Percentiles rank a stretch among this genome's conserved stretches.
phyloP scores from a whole-genome alignment of 2,888 invertebrate genomes.

The Unio pictorum region DNA sequence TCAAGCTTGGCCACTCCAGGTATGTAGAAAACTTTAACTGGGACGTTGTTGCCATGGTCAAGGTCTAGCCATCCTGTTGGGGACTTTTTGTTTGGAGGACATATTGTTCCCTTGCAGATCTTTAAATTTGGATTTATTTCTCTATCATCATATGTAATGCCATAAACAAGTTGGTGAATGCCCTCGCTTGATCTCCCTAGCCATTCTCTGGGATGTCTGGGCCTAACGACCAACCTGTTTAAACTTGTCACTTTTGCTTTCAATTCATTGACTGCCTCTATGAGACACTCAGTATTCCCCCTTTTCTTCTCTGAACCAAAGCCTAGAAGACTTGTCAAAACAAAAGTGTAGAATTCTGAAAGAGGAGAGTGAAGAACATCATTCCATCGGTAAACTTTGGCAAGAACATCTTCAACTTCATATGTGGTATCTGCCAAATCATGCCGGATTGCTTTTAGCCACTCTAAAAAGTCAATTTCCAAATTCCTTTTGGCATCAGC shows the following conservation, averaged over 20 bases:
- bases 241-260: constrained; percentile 21
- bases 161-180: constrained; percentile 18
- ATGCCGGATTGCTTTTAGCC: constrained; percentile 33
- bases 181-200: constrained; percentile 20
- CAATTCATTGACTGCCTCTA: constrained; percentile 19
- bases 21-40: constrained; percentile 26
- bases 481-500: constrained; percentile 11
- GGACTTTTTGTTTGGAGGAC: constrained; percentile 30
- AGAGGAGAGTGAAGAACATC: constrained; percentile 18
- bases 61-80: constrained; percentile 23
- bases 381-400: constrained; percentile 23
- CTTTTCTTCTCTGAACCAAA: constrained; percentile 18
- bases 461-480: constrained; percentile 30
- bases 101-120: constrained; percentile 30
- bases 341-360: constrained; percentile 30
- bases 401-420: constrained; percentile 22
- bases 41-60: constrained; percentile 29
- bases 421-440: constrained; percentile 6
- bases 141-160: constrained; percentile 12
- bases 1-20: constrained; percentile 15
- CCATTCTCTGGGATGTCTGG: constrained; percentile 36
- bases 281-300: constrained; percentile 18
- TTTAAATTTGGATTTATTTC: constrained; percentile 5
- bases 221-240: constrained; percentile 13
- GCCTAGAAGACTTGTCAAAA: constrained; percentile 32